Base-by-base conservation (phyloP, 2,888 invertebrate species). In the Athalia rosae region DNA sequence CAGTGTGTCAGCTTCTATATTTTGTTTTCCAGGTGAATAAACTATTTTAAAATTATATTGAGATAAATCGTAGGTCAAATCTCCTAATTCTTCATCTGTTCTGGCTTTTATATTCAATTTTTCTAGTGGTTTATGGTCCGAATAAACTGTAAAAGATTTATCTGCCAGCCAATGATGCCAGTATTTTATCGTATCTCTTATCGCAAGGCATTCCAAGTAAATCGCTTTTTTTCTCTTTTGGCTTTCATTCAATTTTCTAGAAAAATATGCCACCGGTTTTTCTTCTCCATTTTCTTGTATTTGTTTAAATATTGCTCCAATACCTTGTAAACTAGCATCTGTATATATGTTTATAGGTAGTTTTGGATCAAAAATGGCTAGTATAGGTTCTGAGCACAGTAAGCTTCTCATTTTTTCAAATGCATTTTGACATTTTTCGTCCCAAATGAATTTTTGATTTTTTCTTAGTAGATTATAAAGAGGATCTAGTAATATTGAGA, bases 111-210 rank as follows among this genome's bases (percentile, higher is more conserved):
- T 5, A 13, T 63, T 63, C 28, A 63, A n/a, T n/a, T 63, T 63
- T 63, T 63, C 63, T 45, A 63, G 47, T 7, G 63, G 63, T 45
- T 63, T 63, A 45, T 63, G 63, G n/a, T 63, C 63, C 4, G 63
- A 45, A n/a, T 45, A 63, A 28, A 63, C 47, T 11, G 13, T 47
- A n/a, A 63, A 63, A 5, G 43, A 63, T 63, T 28, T 63, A 7
- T 28, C 63, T 45, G 28, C n/a, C 9, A 63, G 8, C 63, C 63
- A 63, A 28, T 63, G 43, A n/a, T 63, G 63, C 63, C 79, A 79
- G 69, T 77, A 80, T 67, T 79, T 79, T 43, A 79, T 76, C 4
- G 79, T 78, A 7, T 79, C 79, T 76, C 77, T 80, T 4, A 80
- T 80, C 13, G 79, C 79, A 61, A 63, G 64, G 48, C 78, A 77